Evolutionary conservation across 2,797 vertebrate species (phyloP), one percentile per base, ranked within the genome.

Genomic region (Gymnocypris eckloni): DNA sequence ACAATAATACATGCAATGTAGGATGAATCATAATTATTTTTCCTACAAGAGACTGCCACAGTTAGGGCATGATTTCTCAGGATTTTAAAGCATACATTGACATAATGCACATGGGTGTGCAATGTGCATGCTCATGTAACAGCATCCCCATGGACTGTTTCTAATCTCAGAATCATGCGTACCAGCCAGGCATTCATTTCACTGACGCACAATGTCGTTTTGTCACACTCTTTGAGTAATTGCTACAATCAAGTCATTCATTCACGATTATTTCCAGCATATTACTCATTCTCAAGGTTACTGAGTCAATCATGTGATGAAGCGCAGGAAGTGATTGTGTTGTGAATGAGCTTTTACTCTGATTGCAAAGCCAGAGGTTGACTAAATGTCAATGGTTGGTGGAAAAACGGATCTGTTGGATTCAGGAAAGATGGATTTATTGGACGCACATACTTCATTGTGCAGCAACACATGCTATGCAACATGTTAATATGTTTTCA

Each of bases 161-260:
- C 52, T 50, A 56, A 79, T 79, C 50, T 84, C 22, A 54, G 33
- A 84, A 39, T 78, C 82, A 78, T 41, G 83, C 72, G 80, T 72
- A 59, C 16, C 39, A 22, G 41, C 59, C 89, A 70, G 28, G 78
- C 7, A 83, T 85, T 43, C 87, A 48, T 64, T 80, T 61, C 25
- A 37, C 43, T 86, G 84, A 86, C 33, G 69, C 84, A 86, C 77
- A 16, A 25, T 9, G 39, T 52, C 41, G 12, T 54, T 66, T 54
- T 54, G 77, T 86, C 84, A 81, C 78, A 81, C 69, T 73, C 22
- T 73, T 79, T 45, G 41, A 73, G 43, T 72, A 81, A 86, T 64
- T 86, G 54, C 33, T 81, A 86, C 84, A 86, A 81, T 61, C 43
- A 64, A 73, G 78, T 80, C 56, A 45, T 86, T 86, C 78, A 86